These are phyloP conservation scores for Cosmorhoe ocellata DNA, from an alignment of 2,888 invertebrate species.

Conservation along the genomic window DNA sequence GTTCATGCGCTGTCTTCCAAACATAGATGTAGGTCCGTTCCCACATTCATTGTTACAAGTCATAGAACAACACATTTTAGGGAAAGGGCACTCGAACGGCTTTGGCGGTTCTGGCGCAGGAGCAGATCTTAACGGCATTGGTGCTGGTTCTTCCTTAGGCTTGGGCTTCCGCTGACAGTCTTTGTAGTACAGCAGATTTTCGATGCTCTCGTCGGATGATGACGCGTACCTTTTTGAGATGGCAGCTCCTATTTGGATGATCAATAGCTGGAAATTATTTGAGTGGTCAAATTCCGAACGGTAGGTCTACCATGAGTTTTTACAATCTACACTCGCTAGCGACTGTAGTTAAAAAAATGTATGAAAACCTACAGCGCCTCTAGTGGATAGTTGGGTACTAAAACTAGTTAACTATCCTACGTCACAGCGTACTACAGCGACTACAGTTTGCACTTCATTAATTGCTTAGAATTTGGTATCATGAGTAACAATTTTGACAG, in stretches of 20 bases:
- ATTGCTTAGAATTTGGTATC: too few species aligned
- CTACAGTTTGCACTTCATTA: too few species aligned
- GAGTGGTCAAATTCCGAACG: too few species aligned
- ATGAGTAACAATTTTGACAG: too few species aligned
- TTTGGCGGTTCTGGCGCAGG: conserved; percentile 27
- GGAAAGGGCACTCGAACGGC: conserved; percentile 47
- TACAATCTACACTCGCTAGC: too few species aligned
- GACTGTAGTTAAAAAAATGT: too few species aligned
- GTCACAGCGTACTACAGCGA: too few species aligned
- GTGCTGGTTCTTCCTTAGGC: conserved; percentile 17
- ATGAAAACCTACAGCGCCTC: too few species aligned
- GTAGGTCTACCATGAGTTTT: too few species aligned
- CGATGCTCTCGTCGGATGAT: conserved; percentile 67
- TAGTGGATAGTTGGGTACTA: too few species aligned
- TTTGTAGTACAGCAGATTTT: conserved; percentile 68
- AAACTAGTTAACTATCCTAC: too few species aligned
- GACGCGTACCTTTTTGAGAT: conserved; percentile 43
- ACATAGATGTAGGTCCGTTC: conserved; percentile 5
- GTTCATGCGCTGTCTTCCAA: conserved; percentile 37
- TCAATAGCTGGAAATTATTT: conserved; percentile 51
- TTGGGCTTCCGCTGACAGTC: conserved; percentile 56
- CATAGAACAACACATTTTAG: conserved; percentile 68
- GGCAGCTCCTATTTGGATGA: conserved; percentile 46
- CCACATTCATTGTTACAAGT: conserved; percentile 61
- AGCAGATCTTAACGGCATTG: background rate